Evolutionary conservation across 2,888 invertebrate genomes (phyloP), one percentile per base, ranked within the genome.

Genomic region (Bombyx huttoni): DNA sequence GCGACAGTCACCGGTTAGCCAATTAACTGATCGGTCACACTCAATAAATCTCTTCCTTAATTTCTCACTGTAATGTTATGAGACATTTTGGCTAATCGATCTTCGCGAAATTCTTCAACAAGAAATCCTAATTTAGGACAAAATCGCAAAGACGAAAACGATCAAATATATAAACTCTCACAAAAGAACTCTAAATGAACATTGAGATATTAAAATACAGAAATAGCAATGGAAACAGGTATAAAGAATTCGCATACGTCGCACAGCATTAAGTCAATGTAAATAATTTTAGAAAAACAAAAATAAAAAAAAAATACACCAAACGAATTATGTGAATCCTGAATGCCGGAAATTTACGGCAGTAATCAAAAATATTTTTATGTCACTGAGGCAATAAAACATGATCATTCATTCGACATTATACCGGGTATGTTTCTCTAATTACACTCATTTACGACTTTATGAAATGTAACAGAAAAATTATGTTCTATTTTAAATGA

Each of bases 281-380:
- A 62, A 58, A 62, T 49, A 65, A 59, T 58, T 24, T 24, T 24
- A 24, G 24, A 60, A 55, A 60, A 53, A 57, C n/a, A 67, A 55
- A 56, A 56, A 60, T 56, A 57, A 57, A 52, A 58, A 56, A 57
- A 55, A 62, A 59, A 62, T 58, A 77, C 81, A 78, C 80, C 67
- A 78, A 24, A 82, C 81, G 76, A 77, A 66, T 73, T 78, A 82
- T 78, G 79, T 86, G 83, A 85, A 85, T 84, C 84, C 83, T 82
- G 81, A 86, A 85, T 84, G 82, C 81, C 81, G 75, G 71, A 72
- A 73, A 73, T 69, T 71, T 67, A 71, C 59, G 66, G 63, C 55
- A 55, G 66, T 63, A 71, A 68, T 69, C 59, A 68, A 68, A 67
- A 66, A 67, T 68, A 67, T 70, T 72, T 75, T 73, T 66, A 74